These are phyloP conservation scores for Oreochromis aureus DNA, from an alignment of 2,113 vertebrate genomes.

Conservation along the genomic window DNA sequence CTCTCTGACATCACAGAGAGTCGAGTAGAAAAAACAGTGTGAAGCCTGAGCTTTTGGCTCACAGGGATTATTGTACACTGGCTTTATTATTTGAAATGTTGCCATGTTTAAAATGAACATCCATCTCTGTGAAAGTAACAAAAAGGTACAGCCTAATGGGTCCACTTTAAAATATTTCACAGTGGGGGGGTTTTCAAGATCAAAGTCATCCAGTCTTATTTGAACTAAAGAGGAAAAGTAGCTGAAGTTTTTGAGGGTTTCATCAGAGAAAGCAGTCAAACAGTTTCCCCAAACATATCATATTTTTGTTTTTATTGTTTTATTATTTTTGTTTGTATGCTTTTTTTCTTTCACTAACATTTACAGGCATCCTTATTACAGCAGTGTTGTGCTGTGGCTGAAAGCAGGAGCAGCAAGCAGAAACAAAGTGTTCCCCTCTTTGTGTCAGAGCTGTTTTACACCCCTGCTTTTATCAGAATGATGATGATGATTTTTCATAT, in stretches of 20 bases:
- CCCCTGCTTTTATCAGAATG: background rate
- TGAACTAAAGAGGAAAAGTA: background rate
- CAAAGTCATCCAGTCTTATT: background rate
- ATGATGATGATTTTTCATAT: background rate
- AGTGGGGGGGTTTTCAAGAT: background rate
- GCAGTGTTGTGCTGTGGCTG: background rate
- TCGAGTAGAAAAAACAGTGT: background rate
- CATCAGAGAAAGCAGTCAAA: background rate
- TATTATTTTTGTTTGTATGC: background rate
- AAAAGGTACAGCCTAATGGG: background rate
- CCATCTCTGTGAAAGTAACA: background rate
- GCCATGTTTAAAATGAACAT: background rate
- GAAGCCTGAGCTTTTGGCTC: background rate
- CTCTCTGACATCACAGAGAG: background rate
- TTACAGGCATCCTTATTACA: rapidly evolving
- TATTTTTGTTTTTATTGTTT: too few relatives aligned
- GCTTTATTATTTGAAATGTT: background rate
- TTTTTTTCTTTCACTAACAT: background rate
- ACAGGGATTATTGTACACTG: background rate
- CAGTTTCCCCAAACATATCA: background rate
- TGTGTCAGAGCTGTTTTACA: background rate
- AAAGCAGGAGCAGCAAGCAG: background rate
- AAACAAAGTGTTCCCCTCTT: background rate
- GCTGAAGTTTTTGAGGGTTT: background rate
- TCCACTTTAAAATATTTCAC: background rate